phyloP scores from a whole-genome alignment of 2,888 invertebrate species.

The Idaea straminata region DNA sequence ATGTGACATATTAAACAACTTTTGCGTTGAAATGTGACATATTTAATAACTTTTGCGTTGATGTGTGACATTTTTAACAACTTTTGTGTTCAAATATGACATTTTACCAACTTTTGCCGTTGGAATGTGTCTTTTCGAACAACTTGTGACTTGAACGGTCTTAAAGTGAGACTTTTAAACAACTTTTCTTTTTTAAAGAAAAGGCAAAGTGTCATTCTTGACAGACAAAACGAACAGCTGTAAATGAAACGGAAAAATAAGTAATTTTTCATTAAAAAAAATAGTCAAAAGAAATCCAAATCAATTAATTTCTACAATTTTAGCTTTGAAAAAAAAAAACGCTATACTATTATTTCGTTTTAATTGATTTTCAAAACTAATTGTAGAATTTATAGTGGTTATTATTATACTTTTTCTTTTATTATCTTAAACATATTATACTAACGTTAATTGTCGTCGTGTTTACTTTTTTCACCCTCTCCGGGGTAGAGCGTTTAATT shows the following conservation, averaged over 20 bases:
- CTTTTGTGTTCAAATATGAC: too few species aligned
- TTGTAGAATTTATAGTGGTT: constrained; percentile 43
- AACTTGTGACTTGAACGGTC: too few species aligned
- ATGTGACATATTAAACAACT: too few species aligned
- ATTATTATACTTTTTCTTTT: constrained; percentile 30
- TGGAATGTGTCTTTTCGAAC: too few species aligned
- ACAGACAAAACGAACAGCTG: too few species aligned
- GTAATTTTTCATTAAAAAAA: not conserved
- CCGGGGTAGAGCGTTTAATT: constrained; percentile 54
- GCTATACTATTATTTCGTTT: constrained; percentile 26
- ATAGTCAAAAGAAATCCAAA: constrained; percentile 36
- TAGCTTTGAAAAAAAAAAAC: constrained; percentile 54
- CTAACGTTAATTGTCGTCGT: constrained; percentile 67
- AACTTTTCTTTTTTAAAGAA: not conserved
- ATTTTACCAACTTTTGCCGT: too few species aligned
- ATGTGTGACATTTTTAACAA: too few species aligned
- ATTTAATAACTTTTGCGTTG: too few species aligned
- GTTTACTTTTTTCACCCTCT: constrained; percentile 61
- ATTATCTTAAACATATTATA: constrained; percentile 44
- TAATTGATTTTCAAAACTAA: constrained; percentile 48
- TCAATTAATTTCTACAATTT: constrained; percentile 53
- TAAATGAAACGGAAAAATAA: too few species aligned
- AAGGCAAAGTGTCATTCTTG: not conserved
- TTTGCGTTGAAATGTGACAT: too few species aligned
- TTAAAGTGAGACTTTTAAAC: not conserved